These are phyloP conservation scores for Mystacornis crossleyi DNA, from an alignment of 2,113 vertebrate genomes.

Conservation along the genomic window DNA sequence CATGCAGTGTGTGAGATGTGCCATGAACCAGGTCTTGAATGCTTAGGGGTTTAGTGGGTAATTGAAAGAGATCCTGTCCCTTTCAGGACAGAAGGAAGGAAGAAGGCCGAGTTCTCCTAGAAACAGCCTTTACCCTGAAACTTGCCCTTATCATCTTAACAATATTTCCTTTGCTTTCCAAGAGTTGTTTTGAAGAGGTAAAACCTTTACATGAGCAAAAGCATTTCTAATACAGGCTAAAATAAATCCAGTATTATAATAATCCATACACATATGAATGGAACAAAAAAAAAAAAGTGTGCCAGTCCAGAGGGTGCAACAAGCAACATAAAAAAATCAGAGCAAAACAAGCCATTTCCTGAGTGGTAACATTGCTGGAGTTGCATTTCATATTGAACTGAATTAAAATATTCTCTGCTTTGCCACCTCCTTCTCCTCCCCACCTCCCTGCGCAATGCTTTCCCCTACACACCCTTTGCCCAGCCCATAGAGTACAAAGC, in stretches of 20 bases:
- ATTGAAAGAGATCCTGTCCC: neutral
- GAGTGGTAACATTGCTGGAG: neutral
- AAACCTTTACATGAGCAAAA: neutral
- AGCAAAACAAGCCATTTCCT: neutral
- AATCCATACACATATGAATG: neutral
- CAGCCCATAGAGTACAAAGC: neutral
- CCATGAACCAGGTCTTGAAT: neutral
- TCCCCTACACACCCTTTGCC: neutral
- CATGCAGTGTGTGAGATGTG: neutral
- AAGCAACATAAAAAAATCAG: neutral
- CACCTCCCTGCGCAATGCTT: neutral
- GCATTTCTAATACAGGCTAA: neutral
- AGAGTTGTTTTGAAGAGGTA: conserved; percentile 31
- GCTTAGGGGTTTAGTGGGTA: neutral
- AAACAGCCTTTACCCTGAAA: conserved; percentile 17
- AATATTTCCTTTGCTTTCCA: conserved; percentile 46
- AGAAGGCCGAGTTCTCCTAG: conserved; percentile 1
- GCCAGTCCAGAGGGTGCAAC: neutral
- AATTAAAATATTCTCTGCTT: neutral
- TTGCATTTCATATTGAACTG: neutral
- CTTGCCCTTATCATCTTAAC: neutral
- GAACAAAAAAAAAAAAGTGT: neutral
- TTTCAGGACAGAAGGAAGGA: conserved; percentile 35
- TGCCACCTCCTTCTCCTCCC: neutral
- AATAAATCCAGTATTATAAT: neutral